Evolutionary conservation across 2,888 invertebrate species (phyloP), one percentile per base, ranked within the genome.

Genomic region (Agrotis ipsilon): DNA sequence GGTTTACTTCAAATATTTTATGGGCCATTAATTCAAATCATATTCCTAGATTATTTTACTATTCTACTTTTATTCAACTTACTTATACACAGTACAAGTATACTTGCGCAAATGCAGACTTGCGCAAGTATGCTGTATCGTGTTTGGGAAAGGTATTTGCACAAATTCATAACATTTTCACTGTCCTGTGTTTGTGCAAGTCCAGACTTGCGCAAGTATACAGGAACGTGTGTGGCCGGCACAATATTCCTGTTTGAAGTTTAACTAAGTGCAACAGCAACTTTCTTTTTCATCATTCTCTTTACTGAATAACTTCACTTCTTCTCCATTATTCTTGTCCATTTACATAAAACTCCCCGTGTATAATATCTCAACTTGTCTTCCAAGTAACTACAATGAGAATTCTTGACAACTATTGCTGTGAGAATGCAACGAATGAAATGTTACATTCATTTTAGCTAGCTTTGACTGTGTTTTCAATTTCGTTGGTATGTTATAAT

Each of bases 341-440:
- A 62, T 63, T 66, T 51, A 46, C 16, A 55, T 71, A 66, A 39
- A 39, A 45, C 16, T 68, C 45, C 18, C 27, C 78, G 13, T 62
- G 54, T 24, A 74, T 14, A 49, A 49, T 61, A 16, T 43, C 70
- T n/a, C 39, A 57, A 61, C 27, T 72, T 27, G 39, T 57, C 39
- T 32, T n/a, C n/a, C 7, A 51, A 6, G 49, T 13, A 54, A 63
- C 21, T 46, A 11, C n/a, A 45, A 27, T 7, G 14, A 32, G 21
- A 54, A 54, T 58, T 48, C 21, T 39, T 49, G 1, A 68, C 43
- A 62, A 45, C 21, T 62, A 59, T 48, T 52, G 14, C 46, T 63
- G 48, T 45, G 9, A 46, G 54, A 59, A 52, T 39, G 27, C 58
- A 59, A 21, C 13, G 19, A 51, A 48, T 60, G 19, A 60, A 78